These are phyloP conservation scores for Panthera uncia DNA, from an alignment of 2,113 vertebrate genomes.

Conservation along the genomic window DNA sequence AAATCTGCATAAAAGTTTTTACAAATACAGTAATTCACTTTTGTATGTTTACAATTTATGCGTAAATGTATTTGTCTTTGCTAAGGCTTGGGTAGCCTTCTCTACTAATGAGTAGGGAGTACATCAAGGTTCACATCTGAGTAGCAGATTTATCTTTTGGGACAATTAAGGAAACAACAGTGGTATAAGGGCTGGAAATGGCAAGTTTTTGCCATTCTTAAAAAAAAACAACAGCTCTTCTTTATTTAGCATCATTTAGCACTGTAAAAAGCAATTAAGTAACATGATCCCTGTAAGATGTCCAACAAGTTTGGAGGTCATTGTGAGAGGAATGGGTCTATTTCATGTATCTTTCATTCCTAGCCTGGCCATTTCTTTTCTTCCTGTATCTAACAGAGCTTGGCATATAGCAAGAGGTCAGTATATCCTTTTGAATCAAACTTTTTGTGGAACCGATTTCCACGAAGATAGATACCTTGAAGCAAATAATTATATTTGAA, in stretches of 20 bases:
- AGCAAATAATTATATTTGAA: neutral
- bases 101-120: neutral
- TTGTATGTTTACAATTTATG: neutral
- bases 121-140: neutral
- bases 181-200: neutral
- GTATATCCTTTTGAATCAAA: neutral
- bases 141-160: slow-evolving; percentile 10
- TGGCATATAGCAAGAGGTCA: neutral
- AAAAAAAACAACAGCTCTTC: neutral
- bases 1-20: neutral
- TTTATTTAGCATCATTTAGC: neutral
- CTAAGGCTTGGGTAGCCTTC: neutral
- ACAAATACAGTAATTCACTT: neutral
- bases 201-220: neutral
- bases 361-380: neutral
- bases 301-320: neutral
- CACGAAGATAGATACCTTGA: slow-evolving; percentile 3
- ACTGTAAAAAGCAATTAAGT: neutral
- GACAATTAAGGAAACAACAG: neutral
- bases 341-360: neutral
- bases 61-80: slow-evolving; percentile 6
- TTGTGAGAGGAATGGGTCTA: neutral
- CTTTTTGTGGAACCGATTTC: neutral
- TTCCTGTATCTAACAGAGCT: neutral
- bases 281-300: neutral